Base-by-base conservation (phyloP, 2,888 invertebrate genomes). In the Eupithecia inturbata region DNA sequence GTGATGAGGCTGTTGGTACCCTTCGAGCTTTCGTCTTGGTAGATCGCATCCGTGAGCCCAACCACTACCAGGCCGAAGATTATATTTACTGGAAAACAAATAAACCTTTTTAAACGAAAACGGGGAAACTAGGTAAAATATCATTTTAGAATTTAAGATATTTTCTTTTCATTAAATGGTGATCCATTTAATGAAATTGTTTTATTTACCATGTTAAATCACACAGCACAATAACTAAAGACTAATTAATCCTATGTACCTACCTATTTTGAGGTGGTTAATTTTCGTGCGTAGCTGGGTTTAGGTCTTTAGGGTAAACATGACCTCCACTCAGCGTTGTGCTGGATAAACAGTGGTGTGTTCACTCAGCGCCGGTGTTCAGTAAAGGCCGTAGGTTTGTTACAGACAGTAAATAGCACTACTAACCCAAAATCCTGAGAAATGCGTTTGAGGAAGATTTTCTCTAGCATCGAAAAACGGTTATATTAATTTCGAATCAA, bases 1-100 rank as follows among this genome's bases (percentile, higher is more conserved):
- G 98, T 97, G 81, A 99, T 96, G 68, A 98, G 95, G 70, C 96
- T 96, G 89, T 98, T 98, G 53, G 90, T 86, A 16, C 95, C 95
- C 73, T 95, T 95, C 9, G 89, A 82, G 82, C 93, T 91, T 4
- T 88, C 92, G 28, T 89, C 85, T 77, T 92, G 88, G 75, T 95
- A 94, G 31, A 96, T 73, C 67, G 97, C 95, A 90, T 98, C 98
- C 6, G 97, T 96, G 0, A 96, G 87, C 2, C 98, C 97, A 14
- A 98, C 97, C 36, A 97, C 89, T 22, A 95, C 87, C 70, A 98
- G 92, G 6, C 98, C 98, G 39, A 95, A 74, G 67, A 97, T 96
- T 12, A 98, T 96, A 69, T 95, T 93, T 3, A 78, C 93, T 94
- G 88, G 14, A 86, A 85, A 71, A 14, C 60, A 76, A 28, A 73